Conservation (phyloP, 2,113 vertebrate species). For the Alethe castanea region DNA sequence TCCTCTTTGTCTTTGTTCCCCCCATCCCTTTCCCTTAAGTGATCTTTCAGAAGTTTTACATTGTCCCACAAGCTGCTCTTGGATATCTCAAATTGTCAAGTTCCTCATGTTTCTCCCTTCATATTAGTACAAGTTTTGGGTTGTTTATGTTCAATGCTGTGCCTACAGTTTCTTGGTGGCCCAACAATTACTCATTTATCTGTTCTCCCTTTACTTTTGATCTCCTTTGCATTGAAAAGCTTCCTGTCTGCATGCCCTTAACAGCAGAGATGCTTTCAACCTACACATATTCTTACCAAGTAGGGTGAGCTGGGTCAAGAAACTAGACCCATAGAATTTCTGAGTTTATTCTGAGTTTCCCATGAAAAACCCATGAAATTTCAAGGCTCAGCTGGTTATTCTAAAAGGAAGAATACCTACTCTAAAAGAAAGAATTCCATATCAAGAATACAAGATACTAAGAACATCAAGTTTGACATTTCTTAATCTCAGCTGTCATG, state of each 20-base stretch:
- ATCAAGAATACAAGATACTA: neutral
- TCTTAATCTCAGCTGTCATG: neutral
- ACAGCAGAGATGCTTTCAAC: neutral
- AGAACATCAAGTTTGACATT: neutral
- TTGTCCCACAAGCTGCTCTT: neutral
- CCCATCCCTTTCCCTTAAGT: neutral
- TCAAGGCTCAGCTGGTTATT: neutral
- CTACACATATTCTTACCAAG: neutral
- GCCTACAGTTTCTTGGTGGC: neutral
- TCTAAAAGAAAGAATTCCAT: neutral
- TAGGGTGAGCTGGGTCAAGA: neutral
- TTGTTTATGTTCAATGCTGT: rapidly evolving
- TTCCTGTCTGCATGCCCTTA: neutral
- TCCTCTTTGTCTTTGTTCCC: neutral
- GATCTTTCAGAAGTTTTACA: neutral
- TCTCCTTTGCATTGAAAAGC: neutral
- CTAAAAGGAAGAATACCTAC: neutral
- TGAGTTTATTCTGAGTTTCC: neutral
- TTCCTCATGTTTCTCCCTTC: neutral
- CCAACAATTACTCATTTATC: neutral
- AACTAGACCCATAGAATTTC: neutral
- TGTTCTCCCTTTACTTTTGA: neutral
- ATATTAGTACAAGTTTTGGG: neutral
- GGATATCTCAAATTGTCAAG: neutral
- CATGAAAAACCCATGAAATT: neutral